Evolutionary conservation across 2,113 vertebrate genomes (phyloP).

Genomic region (Cyprinus carpio): DNA sequence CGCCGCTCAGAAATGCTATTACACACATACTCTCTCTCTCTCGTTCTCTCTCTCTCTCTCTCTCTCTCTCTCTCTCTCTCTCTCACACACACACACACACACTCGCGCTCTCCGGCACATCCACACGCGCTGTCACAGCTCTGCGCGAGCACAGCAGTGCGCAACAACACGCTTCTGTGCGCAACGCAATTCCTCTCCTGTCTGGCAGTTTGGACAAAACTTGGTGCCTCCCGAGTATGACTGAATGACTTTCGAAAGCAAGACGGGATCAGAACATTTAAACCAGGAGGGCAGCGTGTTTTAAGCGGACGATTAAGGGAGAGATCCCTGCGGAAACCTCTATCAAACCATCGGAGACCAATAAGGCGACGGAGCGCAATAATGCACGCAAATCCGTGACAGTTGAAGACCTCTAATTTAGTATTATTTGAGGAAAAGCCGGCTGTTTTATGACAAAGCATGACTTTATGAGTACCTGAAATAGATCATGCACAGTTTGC

Average conservation of each 20-base stretch:
- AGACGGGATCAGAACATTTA: conserved; percentile 15
- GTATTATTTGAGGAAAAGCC: not conserved
- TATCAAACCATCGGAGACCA: conserved; percentile 25
- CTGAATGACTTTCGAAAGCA: not conserved
- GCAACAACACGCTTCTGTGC: conserved; percentile 30
- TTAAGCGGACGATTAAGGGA: not conserved
- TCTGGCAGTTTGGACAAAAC: conserved; percentile 30
- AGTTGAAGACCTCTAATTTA: not conserved
- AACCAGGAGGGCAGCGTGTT: conserved; percentile 22
- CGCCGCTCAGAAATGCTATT: conserved; percentile 76
- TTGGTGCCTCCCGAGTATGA: conserved; percentile 16
- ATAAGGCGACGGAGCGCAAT: conserved; percentile 34
- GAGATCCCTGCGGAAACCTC: conserved; percentile 19
- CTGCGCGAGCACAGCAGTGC: conserved; percentile 26
- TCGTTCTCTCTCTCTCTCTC: not conserved
- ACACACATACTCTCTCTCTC: conserved; percentile 71
- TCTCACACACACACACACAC: not conserved
- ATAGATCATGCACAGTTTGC: conserved; percentile 10
- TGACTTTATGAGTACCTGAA: conserved; percentile 18
- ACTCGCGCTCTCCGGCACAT: conserved; percentile 1
- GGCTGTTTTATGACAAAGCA: not conserved
- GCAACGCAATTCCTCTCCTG: not conserved
- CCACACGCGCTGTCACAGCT: conserved; percentile 14
- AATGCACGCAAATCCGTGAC: conserved; percentile 17
- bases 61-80: conserved; percentile 14